Conservation (phyloP, 2,888 invertebrate genomes). For the Cylindroiulus punctatus region DNA sequence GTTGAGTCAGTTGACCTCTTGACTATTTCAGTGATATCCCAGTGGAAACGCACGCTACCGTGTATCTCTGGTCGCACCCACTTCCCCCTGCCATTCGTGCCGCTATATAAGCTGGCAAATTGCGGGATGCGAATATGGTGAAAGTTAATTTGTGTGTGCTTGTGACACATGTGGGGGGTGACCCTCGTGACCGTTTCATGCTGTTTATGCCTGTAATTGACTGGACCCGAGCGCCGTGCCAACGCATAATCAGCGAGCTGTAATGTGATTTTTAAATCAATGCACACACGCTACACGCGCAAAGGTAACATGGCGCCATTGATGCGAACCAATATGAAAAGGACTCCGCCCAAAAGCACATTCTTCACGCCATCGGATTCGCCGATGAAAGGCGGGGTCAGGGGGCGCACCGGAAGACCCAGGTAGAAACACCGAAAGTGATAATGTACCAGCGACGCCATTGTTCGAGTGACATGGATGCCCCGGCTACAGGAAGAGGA, state of each 20-base stretch:
- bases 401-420: background rate
- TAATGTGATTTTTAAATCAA: slow-evolving; percentile 42
- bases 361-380: slow-evolving; percentile 24
- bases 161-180: slow-evolving; percentile 16
- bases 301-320: background rate
- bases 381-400: slow-evolving; percentile 8
- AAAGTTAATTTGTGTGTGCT: slow-evolving; percentile 6
- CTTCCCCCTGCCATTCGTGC: background rate
- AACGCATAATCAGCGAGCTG: slow-evolving; percentile 29
- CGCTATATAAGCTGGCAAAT: slow-evolving; percentile 6
- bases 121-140: background rate
- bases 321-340: slow-evolving; percentile 29
- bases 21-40: background rate
- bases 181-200: slow-evolving; percentile 45
- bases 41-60: background rate
- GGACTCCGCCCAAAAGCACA: slow-evolving; percentile 30
- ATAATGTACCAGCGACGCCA: background rate
- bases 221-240: slow-evolving; percentile 18
- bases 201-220: slow-evolving; percentile 25
- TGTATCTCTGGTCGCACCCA: background rate
- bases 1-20: background rate
- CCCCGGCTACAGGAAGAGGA: slow-evolving; percentile 22
- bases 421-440: background rate
- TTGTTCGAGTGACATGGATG: background rate
- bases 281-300: background rate